A percentile compares a stretch with the other conserved stretches of the same genome.
phyloP scores from a whole-genome alignment of 2,888 invertebrate species.

The Ferrisia virgata region DNA sequence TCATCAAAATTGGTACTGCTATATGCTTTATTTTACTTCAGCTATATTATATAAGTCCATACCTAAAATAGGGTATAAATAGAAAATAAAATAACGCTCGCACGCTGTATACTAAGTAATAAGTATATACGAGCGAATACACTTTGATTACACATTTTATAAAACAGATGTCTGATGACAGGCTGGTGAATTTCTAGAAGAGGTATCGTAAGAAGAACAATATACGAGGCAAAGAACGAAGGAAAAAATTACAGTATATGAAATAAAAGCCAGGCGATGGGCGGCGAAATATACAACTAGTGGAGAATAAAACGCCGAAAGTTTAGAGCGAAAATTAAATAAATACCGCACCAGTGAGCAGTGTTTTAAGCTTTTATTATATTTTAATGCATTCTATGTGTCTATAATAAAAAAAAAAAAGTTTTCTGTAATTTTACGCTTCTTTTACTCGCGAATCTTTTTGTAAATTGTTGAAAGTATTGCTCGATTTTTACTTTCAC shows the following conservation, averaged over 20 bases:
- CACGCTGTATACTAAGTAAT: not conserved
- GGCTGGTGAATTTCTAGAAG: not conserved
- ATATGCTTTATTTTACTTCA: too few relatives aligned
- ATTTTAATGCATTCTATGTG: conserved; percentile 22
- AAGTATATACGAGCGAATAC: not conserved
- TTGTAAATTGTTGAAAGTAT: conserved; percentile 25
- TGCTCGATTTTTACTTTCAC: conserved; percentile 18
- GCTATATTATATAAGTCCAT: too few relatives aligned
- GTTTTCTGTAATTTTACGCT: conserved; percentile 34
- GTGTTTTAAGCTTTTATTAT: conserved; percentile 29
- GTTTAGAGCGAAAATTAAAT: conserved; percentile 22
- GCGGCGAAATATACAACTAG: not conserved
- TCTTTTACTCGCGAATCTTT: conserved; percentile 25
- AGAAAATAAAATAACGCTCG: not conserved
- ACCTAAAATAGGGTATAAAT: not conserved
- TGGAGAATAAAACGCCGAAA: not conserved
- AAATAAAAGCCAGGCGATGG: not conserved
- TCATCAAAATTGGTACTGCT: not conserved
- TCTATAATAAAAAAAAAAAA: not conserved
- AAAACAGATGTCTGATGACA: not conserved
- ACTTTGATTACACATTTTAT: not conserved
- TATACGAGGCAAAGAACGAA: not conserved
- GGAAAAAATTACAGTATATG: not conserved
- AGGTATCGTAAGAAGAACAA: not conserved
- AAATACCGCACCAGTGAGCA: conserved; percentile 26